Base-by-base conservation (phyloP, 1,140 invertebrate species). In the Drosophila ogumai region DNA sequence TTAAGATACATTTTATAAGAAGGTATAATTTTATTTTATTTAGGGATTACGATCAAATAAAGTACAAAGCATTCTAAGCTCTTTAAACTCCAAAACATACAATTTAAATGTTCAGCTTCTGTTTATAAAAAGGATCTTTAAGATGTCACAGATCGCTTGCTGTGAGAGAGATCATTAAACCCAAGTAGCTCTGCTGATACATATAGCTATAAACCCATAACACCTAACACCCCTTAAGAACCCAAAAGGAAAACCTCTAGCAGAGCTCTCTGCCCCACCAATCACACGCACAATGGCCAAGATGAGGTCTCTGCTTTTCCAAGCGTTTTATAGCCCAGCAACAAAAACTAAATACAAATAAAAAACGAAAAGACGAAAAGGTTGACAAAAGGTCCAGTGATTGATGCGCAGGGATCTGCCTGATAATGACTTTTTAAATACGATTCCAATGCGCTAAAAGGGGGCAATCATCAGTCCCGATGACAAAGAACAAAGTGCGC, bases 371-470 rank as follows among this genome's bases (percentile, higher is more conserved):
- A 46, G 44, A 41, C 38, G 25, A 55, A 55, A 55, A 64, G 63
- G 74, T 76, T 76, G 74, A 76, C 74, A 76, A 76, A 76, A 76
- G 73, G 50, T 73, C 47, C 19, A 49, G 43, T 78, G 75, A 78
- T 78, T 69, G 64, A 81, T 56, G 79, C 79, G 6, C 44, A 19
- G 50, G 60, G 66, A 69, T 54, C 67, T 36, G 71, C 69, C 67
- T 47, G 77, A 84, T 88, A 88, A 88, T 88, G 85, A 88, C 85
- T 84, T 88, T 88, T 88, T 90, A 90, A 88, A 84, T 84, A 90
- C 73, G 68, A 61, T 88, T 90, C 72, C 79, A 88, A 88, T 84
- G 76, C 80, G 82, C 76, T 84, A 87, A 85, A 76, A 80, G 76
- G 80, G 81, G 71, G 66, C 84, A 87, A 82, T 79, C 82, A 63